Evolutionary conservation across 2,797 vertebrate species (phyloP).

Genomic region (Muscicapa striata): DNA sequence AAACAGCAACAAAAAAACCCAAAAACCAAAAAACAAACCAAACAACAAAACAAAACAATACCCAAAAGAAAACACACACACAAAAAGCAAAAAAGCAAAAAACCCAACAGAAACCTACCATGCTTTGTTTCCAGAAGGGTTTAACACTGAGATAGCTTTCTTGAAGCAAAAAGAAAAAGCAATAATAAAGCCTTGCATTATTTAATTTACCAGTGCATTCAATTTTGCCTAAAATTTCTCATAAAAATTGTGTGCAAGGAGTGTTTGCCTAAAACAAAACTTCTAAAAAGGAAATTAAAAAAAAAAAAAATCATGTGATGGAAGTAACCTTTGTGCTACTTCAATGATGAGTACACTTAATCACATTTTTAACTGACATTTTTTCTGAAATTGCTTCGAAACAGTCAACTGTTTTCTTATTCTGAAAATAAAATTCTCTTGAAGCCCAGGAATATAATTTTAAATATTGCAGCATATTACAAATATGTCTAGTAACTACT

Average conservation of each 20-base stretch:
- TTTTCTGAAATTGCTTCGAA: not conserved
- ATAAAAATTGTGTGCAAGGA: not conserved
- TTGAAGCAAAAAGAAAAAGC: not conserved
- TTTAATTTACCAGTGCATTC: not conserved
- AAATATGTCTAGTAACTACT: not conserved
- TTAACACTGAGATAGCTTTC: not conserved
- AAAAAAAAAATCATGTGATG: not conserved
- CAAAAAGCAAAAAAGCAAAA: not conserved
- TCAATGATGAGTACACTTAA: not conserved
- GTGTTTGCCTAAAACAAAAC: not conserved
- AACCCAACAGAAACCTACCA: not conserved
- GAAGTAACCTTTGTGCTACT: not conserved
- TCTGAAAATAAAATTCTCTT: not conserved
- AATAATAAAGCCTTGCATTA: not conserved
- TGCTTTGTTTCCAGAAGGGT: not conserved
- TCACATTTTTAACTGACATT: not conserved
- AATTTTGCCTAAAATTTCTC: not conserved
- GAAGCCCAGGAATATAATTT: not conserved
- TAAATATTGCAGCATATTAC: not conserved
- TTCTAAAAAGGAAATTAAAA: not conserved
- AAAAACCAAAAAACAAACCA: not conserved
- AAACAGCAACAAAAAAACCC: not conserved
- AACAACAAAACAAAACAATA: too few species aligned
- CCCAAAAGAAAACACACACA: too few species aligned
- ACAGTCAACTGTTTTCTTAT: not conserved